These are phyloP conservation scores for Lepidurus arcticus DNA, from an alignment of 1,140 invertebrate species.

Conservation along the genomic window DNA sequence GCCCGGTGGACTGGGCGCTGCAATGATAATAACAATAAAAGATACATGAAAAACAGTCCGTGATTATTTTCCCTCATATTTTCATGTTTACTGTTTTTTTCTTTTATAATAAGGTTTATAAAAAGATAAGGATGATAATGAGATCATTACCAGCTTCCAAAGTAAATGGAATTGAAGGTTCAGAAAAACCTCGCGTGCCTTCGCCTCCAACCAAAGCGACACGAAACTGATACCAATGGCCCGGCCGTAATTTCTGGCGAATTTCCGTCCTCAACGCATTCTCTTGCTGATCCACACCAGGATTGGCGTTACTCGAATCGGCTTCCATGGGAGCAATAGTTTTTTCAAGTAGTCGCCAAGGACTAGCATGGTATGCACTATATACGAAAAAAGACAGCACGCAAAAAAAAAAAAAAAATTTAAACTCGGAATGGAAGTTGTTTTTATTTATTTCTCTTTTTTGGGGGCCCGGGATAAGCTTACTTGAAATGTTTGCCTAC, in stretches of 20 bases:
- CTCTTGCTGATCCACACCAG: not conserved
- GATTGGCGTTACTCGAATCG: not conserved
- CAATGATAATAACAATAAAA: slow-evolving; percentile 33
- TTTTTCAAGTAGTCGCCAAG: slow-evolving; percentile 21
- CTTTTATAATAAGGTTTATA: too few species aligned
- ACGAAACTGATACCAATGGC: slow-evolving; percentile 68
- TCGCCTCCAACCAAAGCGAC: slow-evolving; percentile 63
- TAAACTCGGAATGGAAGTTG: too few species aligned
- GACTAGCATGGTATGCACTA: slow-evolving; percentile 14
- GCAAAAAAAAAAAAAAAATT: not conserved
- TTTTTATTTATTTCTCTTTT: too few species aligned
- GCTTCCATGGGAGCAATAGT: slow-evolving; percentile 21
- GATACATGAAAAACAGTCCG: not conserved
- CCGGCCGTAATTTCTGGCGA: slow-evolving; percentile 50
- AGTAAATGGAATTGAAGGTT: slow-evolving; percentile 56
- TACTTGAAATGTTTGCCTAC: slow-evolving; percentile 18
- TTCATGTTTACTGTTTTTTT: too few species aligned
- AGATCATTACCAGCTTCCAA: slow-evolving; percentile 46
- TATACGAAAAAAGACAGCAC: not conserved
- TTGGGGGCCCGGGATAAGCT: not conserved
- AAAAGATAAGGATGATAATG: not conserved
- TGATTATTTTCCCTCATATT: too few species aligned
- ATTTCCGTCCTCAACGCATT: not conserved
- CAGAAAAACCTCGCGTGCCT: slow-evolving; percentile 63
- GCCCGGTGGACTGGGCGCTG: slow-evolving; percentile 58